Evolutionary conservation across 2,797 vertebrate species (phyloP).

Genomic region (Champsocephalus gunnari): DNA sequence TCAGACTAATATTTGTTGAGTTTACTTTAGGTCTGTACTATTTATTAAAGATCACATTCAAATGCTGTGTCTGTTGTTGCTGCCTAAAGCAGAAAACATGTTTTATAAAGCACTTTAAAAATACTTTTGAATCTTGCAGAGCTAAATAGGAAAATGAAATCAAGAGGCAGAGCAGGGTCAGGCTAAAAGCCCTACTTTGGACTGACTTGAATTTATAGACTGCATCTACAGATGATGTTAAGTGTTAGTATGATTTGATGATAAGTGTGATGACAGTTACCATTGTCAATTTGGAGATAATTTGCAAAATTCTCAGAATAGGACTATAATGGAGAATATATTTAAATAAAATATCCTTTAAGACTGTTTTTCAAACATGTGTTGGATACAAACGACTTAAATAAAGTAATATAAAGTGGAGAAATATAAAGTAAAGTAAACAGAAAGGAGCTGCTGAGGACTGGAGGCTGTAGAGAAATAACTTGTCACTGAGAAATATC

Average conservation of each 20-base stretch:
- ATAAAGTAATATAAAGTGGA: too few species aligned
- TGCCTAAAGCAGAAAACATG: not conserved
- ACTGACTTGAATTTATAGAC: slow-evolving; percentile 6
- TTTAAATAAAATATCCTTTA: not conserved
- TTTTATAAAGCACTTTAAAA: slow-evolving; percentile 19
- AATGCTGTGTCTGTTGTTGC: not conserved
- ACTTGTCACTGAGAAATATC: slow-evolving; percentile 13
- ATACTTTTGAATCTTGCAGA: not conserved
- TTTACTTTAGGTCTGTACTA: not conserved
- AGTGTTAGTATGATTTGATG: slow-evolving; percentile 57
- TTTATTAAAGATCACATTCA: slow-evolving; percentile 17
- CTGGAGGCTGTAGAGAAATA: slow-evolving; percentile 9
- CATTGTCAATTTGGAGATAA: slow-evolving; percentile 15
- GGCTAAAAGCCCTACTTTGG: slow-evolving; percentile 3
- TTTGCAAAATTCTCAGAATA: not conserved
- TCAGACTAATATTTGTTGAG: not conserved
- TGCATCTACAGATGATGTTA: slow-evolving; percentile 31
- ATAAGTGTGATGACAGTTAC: slow-evolving; percentile 29
- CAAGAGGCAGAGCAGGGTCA: slow-evolving; percentile 12
- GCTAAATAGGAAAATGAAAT: slow-evolving; percentile 17
- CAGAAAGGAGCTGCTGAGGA: slow-evolving; percentile 12
- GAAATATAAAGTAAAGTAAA: slow-evolving; percentile 1
- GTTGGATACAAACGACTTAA: not conserved
- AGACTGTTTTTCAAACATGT: not conserved
- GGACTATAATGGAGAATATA: slow-evolving; percentile 1